These are phyloP conservation scores for Drosophila melanogaster DNA, from an alignment of 1,140 invertebrate species.

Conservation along the genomic window Release_6_plus_ISO1_MT NC_004354.4:1580001-1580500, in stretches of 20 bases:
- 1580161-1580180: slow-evolving; percentile 56
- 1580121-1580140: slow-evolving; percentile 34
- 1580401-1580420: not conserved
- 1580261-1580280: not conserved
- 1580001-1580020: not conserved
- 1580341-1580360: slow-evolving; percentile 39
- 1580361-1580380: slow-evolving; percentile 10
- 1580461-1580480: too few species aligned
- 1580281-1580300: slow-evolving; percentile 61
- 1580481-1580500: too few species aligned
- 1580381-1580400: slow-evolving; percentile 6
- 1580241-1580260: too few species aligned
- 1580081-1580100: slow-evolving; percentile 66
- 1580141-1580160: slow-evolving; percentile 63
- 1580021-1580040: not conserved
- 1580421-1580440: not conserved
- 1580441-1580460: too few species aligned
- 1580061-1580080: slow-evolving; percentile 51
- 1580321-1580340: slow-evolving; percentile 1
- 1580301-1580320: slow-evolving; percentile 22
- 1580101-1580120: slow-evolving; percentile 70
- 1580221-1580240: not conserved
- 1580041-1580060: slow-evolving; percentile 12
- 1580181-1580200: slow-evolving; percentile 40
- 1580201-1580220: slow-evolving; percentile 47